Conservation (phyloP, 2,888 invertebrate species). For the Aphelenchoides bicaudatus region DNA sequence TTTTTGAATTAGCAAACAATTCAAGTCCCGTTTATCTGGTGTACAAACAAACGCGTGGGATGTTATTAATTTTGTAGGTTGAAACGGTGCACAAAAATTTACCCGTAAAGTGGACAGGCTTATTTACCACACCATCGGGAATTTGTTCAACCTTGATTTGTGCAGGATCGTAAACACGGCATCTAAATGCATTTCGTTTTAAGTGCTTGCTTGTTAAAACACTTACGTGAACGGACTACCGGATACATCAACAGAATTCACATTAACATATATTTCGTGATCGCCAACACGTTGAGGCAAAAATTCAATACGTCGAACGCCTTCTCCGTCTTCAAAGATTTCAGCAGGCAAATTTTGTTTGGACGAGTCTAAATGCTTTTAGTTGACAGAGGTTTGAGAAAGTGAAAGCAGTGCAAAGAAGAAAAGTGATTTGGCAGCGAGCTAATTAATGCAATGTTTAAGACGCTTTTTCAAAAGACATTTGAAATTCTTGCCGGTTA, state of each 20-base stretch:
- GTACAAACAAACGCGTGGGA: conserved; percentile 13
- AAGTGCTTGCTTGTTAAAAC: too few species aligned
- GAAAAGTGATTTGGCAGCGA: not conserved
- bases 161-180: conserved; percentile 87
- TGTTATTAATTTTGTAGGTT: not conserved
- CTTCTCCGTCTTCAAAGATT: conserved; percentile 29
- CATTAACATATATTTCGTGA: conserved; percentile 62
- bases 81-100: conserved; percentile 20
- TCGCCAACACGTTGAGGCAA: conserved; percentile 81
- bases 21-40: not conserved
- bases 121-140: conserved; percentile 78
- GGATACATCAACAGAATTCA: conserved; percentile 67
- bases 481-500: conserved; percentile 40
- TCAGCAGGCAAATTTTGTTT: conserved; percentile 29
- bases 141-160: conserved; percentile 72
- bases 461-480: not conserved
- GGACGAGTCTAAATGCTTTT: conserved; percentile 21
- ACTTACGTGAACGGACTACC: conserved; percentile 91
- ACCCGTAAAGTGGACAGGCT: conserved; percentile 83
- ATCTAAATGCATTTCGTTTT: too few species aligned
- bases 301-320: conserved; percentile 71
- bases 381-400: not conserved
- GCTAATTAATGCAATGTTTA: not conserved
- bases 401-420: conserved; percentile 4
- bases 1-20: not conserved